Evolutionary conservation across 2,797 vertebrate genomes (phyloP).

Genomic region (Rhyacichthys aspro): DNA sequence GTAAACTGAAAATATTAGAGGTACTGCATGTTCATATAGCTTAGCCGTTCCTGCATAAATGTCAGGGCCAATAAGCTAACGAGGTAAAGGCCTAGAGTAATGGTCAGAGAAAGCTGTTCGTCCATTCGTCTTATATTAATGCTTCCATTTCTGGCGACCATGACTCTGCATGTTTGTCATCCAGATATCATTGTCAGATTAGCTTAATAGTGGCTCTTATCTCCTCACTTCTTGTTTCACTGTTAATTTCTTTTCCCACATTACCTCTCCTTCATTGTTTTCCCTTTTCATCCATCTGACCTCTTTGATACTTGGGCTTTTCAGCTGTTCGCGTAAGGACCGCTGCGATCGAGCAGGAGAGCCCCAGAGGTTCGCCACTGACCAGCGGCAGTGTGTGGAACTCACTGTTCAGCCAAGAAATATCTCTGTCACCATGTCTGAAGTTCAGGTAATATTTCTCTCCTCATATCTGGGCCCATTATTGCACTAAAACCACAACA

Average conservation of each 20-base stretch:
- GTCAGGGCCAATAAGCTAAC: conserved; percentile 67
- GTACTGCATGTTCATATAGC: conserved; percentile 38
- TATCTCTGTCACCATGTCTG: conserved; percentile 95
- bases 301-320: neutral
- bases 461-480: neutral
- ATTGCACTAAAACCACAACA: neutral
- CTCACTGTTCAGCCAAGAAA: conserved; percentile 91
- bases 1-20: conserved; percentile 50
- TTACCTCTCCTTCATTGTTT: neutral
- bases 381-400: conserved; percentile 90
- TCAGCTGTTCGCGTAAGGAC: conserved; percentile 94
- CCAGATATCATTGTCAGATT: conserved; percentile 58
- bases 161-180: conserved; percentile 62
- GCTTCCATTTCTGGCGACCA: conserved; percentile 50
- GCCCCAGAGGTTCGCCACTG: conserved; percentile 90
- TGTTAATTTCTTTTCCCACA: conserved; percentile 8
- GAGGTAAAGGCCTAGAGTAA: conserved; percentile 62
- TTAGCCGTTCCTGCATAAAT: conserved; percentile 55
- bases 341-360: conserved; percentile 90
- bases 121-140: conserved; percentile 64
- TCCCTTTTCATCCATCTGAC: neutral
- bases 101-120: conserved; percentile 53
- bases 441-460: conserved; percentile 85
- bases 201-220: conserved; percentile 38
- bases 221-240: conserved; percentile 11